These are phyloP conservation scores for Coregonus clupeaformis DNA, from an alignment of 2,113 vertebrate genomes.

Conservation along the genomic window DNA sequence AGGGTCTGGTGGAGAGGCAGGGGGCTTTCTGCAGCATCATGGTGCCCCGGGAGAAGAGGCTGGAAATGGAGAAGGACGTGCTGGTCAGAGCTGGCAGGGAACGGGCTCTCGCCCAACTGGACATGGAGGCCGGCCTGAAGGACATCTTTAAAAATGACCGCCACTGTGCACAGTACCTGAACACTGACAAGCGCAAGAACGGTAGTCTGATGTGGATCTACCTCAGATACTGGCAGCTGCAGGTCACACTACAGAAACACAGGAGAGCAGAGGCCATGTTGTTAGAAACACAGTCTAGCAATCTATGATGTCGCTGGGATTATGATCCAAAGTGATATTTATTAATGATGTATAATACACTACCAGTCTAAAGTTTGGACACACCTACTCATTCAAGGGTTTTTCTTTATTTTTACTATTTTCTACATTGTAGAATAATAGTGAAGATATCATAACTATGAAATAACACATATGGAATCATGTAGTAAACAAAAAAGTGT, in stretches of 20 bases:
- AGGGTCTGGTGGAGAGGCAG: slow-evolving; percentile 75
- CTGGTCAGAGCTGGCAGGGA: slow-evolving; percentile 72
- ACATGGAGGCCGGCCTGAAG: slow-evolving; percentile 71
- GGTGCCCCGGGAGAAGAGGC: slow-evolving; percentile 65
- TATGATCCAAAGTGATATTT: too few species aligned
- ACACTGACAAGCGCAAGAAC: slow-evolving; percentile 73
- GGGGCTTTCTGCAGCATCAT: slow-evolving; percentile 78
- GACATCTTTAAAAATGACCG: slow-evolving; percentile 83
- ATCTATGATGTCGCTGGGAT: too few species aligned
- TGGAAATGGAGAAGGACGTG: slow-evolving; percentile 78
- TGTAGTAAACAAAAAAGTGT: too few species aligned
- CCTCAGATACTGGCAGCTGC: slow-evolving; percentile 77
- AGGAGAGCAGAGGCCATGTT: slow-evolving; percentile 62
- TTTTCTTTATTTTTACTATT: too few species aligned
- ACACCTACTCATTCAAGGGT: too few species aligned
- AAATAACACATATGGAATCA: too few species aligned
- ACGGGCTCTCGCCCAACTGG: slow-evolving; percentile 69
- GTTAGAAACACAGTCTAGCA: too few species aligned
- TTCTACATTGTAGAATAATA: too few species aligned
- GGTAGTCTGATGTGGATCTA: slow-evolving; percentile 85
- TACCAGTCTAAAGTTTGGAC: too few species aligned
- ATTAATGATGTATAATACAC: too few species aligned
- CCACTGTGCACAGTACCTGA: slow-evolving; percentile 75
- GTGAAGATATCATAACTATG: too few species aligned
- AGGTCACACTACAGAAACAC: slow-evolving; percentile 75